Evolutionary conservation across 2,888 invertebrate species (phyloP).

Genomic region (Oscheius sp.): DNA sequence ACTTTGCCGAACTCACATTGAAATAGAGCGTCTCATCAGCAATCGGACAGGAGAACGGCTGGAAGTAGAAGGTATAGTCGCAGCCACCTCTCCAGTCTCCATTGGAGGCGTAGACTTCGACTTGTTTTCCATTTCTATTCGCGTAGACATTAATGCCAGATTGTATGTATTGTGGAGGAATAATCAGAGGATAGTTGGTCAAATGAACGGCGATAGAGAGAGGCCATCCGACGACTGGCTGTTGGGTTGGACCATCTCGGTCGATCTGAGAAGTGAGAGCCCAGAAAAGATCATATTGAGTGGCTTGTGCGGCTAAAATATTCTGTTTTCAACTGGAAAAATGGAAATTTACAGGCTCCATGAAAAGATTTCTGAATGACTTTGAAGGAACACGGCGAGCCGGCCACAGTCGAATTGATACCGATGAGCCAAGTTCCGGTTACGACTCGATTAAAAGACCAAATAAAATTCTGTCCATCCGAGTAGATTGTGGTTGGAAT

Average conservation of each 20-base stretch:
- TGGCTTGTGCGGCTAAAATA: slow-evolving; percentile 18
- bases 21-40: slow-evolving; percentile 58
- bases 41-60: slow-evolving; percentile 52
- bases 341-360: slow-evolving; percentile 21
- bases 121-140: slow-evolving; percentile 38
- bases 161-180: slow-evolving; percentile 41
- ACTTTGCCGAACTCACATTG: slow-evolving; percentile 38
- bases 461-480: slow-evolving; percentile 45
- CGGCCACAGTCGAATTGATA: slow-evolving; percentile 27
- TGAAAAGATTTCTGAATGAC: slow-evolving; percentile 50
- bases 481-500: too few species aligned
- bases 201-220: slow-evolving; percentile 22
- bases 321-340: background rate
- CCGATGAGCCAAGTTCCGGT: slow-evolving; percentile 53
- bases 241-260: slow-evolving; percentile 33
- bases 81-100: slow-evolving; percentile 58
- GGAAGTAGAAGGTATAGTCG: slow-evolving; percentile 58
- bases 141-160: slow-evolving; percentile 53
- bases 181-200: slow-evolving; percentile 39
- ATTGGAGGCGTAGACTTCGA: slow-evolving; percentile 32
- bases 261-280: slow-evolving; percentile 36
- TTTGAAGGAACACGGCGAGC: slow-evolving; percentile 46
- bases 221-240: slow-evolving; percentile 32
- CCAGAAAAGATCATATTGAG: slow-evolving; percentile 48
- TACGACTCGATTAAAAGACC: slow-evolving; percentile 33